Evolutionary conservation across 2,113 vertebrate species (phyloP), one percentile per base, ranked within the genome.

Genomic region (Spilogale gracilis): DNA sequence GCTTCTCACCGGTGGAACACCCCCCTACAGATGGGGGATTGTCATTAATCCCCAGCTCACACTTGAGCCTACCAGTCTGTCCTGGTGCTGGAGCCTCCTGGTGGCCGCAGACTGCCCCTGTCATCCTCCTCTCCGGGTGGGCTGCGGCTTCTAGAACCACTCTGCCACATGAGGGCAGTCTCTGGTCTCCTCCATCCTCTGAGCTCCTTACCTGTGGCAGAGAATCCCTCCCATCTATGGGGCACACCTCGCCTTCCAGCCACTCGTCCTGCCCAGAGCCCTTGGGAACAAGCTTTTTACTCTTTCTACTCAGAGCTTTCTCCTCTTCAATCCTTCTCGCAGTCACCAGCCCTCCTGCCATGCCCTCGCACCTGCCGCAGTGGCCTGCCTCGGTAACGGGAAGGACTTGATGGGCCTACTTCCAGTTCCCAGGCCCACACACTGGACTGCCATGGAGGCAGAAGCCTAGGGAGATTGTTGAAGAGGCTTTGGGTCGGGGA

Each of bases 401-500:
- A 25, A 18, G 7, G 17, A 71, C 27, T 12, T 10, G 25, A 43
- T 3, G 8, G 27, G 38, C 21, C n/a, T 23, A 38, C 6, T 52
- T 65, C 43, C 50, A 74, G 67, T 3, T n/a, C 58, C 60, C n/a
- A 1, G 61, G 8, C 58, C 56, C 16, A 3, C 3, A 6, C 0
- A 0, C 69, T 5, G 63, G 43, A 89, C 69, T 0, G 6, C 74
- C 94, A 67, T n/a, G 63, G 25, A 7, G 9, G 61, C 74, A 10
- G 71, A 78, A 91, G 56, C 96, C 76, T 12, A 6, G 74, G 97
- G 85, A 97, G 94, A 9, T 60, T 74, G 90, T 90, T 81, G 32
- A 63, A 94, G 96, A 98, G 91, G 92, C 81, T 95, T 65, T 80
- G 92, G 95, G 88, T 97, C 98, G 45, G 2, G 52, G 38, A 38